phyloP scores from a whole-genome alignment of 2,888 invertebrate species.

The Drosophila paranaensis region DNA sequence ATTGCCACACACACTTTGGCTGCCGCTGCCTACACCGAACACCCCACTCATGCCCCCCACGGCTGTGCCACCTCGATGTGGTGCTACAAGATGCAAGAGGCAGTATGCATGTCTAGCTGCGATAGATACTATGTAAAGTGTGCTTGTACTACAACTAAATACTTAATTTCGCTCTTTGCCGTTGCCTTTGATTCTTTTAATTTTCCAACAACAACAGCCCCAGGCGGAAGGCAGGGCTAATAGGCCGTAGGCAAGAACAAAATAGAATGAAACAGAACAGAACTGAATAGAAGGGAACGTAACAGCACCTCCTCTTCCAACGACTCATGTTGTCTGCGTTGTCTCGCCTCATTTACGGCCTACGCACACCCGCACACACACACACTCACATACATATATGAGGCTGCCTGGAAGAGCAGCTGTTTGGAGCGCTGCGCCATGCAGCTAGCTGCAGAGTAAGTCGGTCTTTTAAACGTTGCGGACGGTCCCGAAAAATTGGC shows the following conservation, averaged over 20 bases:
- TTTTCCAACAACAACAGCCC: constrained; percentile 62
- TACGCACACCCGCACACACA: constrained; percentile 59
- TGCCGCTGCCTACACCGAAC: constrained; percentile 3
- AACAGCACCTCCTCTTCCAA: constrained; percentile 1
- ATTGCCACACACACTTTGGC: constrained; percentile 36
- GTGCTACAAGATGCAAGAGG: constrained; percentile 43
- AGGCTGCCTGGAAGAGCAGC: constrained; percentile 72
- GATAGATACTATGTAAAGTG: constrained; percentile 57
- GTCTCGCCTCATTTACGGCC: constrained; percentile 73
- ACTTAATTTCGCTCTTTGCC: constrained; percentile 76
- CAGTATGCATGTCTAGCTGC: constrained; percentile 59
- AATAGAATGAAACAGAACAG: constrained; percentile 36
- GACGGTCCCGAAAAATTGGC: constrained; percentile 45
- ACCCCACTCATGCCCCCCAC: not conserved
- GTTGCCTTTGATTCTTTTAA: constrained; percentile 80
- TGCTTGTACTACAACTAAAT: constrained; percentile 70
- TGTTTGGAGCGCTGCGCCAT: constrained; percentile 61
- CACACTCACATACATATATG: constrained; percentile 12
- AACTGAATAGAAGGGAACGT: constrained; percentile 36
- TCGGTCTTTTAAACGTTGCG: constrained; percentile 72
- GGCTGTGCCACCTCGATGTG: not conserved
- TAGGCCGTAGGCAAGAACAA: constrained; percentile 36
- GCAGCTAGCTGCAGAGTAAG: constrained; percentile 71
- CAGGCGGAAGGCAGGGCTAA: constrained; percentile 16
- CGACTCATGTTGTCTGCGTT: constrained; percentile 52